Conservation (phyloP, 1,140 invertebrate genomes). For the Holcopasites calliopsidis region DNA sequence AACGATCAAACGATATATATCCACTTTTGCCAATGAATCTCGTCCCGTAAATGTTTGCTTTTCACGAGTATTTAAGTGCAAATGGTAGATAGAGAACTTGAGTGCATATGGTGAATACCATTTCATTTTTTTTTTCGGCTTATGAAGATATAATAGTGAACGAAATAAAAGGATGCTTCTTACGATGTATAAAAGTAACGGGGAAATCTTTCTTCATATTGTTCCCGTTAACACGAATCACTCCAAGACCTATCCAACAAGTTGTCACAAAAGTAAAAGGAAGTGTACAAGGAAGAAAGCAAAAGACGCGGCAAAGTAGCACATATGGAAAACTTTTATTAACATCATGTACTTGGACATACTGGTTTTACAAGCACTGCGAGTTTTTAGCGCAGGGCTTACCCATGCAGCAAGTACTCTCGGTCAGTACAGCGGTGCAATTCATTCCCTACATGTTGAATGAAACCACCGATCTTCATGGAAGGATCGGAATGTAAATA, state of each 20-base stretch:
- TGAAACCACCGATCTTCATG: conserved; percentile 20
- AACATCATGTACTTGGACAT: conserved; percentile 28
- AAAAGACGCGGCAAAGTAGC: not conserved
- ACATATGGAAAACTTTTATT: conserved; percentile 57
- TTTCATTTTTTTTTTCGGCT: not conserved
- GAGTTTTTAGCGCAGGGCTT: no score
- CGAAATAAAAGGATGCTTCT: conserved; percentile 14
- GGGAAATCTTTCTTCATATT: not conserved
- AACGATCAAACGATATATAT: not conserved
- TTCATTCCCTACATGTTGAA: conserved; percentile 11
- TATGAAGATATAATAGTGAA: not conserved
- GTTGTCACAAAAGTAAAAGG: no score
- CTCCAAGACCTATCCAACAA: not conserved
- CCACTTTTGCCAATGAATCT: not conserved
- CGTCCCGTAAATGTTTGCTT: not conserved
- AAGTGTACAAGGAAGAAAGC: not conserved
- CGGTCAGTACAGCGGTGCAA: not conserved
- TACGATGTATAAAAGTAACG: not conserved
- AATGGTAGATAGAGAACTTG: conserved; percentile 5
- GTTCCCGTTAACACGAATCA: not conserved
- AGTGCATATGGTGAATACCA: not conserved
- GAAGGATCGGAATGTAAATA: conserved; percentile 16
- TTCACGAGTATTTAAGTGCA: conserved; percentile 8
- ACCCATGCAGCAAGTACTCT: no score
- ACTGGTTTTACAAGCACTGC: conserved; percentile 25